phyloP scores from a whole-genome alignment of 2,888 invertebrate species.

The Mythimna vitellina region DNA sequence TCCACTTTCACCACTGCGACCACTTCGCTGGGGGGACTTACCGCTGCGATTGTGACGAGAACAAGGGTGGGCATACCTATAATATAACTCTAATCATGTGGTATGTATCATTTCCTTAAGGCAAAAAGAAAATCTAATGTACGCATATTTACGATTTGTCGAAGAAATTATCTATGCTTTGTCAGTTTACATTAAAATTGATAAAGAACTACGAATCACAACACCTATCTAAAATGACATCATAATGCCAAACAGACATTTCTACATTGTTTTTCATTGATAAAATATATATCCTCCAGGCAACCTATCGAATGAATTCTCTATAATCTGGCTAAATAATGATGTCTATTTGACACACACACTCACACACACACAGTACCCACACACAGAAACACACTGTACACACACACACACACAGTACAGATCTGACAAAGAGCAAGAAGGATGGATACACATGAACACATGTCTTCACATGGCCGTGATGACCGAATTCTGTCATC shows the following conservation, averaged over 20 bases:
- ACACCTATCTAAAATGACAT: not conserved
- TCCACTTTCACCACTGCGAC: no score
- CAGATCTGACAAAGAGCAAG: not conserved
- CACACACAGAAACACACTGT: no score
- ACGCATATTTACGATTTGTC: not conserved
- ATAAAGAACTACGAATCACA: not conserved
- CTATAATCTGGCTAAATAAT: constrained; percentile 7
- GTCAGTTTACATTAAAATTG: not conserved
- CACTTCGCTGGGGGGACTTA: no score
- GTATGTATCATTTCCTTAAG: not conserved
- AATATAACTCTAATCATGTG: no score
- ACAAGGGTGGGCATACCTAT: no score
- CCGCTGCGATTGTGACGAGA: no score
- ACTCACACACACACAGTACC: no score
- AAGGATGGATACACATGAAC: no score
- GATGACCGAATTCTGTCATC: no score
- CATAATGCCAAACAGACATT: constrained; percentile 13
- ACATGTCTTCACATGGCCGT: no score
- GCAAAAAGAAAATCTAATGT: no score
- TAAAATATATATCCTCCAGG: not conserved
- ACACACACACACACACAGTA: no score
- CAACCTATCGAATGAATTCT: not conserved
- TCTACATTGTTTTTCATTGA: constrained; percentile 13
- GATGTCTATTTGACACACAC: not conserved
- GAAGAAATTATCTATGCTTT: not conserved